phyloP scores from a whole-genome alignment of 2,797 vertebrate genomes.

The Gallirallus australis region DNA sequence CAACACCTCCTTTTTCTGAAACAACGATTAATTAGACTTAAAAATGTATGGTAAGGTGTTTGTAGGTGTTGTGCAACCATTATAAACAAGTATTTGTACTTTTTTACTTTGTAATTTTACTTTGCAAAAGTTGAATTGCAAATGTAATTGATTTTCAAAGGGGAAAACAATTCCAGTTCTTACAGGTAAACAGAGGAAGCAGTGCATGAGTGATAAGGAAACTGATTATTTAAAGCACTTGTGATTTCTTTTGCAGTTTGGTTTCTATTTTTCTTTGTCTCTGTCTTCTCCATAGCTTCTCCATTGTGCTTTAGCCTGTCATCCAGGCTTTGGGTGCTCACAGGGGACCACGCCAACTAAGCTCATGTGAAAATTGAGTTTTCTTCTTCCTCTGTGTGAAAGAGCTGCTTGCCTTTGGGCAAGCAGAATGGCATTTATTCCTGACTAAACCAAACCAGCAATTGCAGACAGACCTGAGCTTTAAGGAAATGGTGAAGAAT shows the following conservation, averaged over 20 bases:
- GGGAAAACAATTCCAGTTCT: too few species aligned
- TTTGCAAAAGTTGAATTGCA: background rate
- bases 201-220: background rate
- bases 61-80: background rate
- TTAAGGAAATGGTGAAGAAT: background rate
- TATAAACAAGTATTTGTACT: background rate
- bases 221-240: background rate
- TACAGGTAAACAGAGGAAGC: background rate
- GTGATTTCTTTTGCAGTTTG: background rate
- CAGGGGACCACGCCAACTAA: accelerated
- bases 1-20: background rate
- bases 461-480: background rate
- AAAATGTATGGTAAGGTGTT: background rate
- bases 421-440: background rate
- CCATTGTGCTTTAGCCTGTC: background rate
- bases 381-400: background rate
- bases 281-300: background rate
- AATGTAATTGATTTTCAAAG: background rate
- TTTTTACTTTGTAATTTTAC: background rate
- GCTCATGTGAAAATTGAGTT: background rate
- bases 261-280: background rate
- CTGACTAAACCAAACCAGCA: background rate
- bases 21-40: background rate
- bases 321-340: background rate
- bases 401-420: background rate